Conservation (phyloP, 2,113 vertebrate genomes). For the Monopterus albus region DNA sequence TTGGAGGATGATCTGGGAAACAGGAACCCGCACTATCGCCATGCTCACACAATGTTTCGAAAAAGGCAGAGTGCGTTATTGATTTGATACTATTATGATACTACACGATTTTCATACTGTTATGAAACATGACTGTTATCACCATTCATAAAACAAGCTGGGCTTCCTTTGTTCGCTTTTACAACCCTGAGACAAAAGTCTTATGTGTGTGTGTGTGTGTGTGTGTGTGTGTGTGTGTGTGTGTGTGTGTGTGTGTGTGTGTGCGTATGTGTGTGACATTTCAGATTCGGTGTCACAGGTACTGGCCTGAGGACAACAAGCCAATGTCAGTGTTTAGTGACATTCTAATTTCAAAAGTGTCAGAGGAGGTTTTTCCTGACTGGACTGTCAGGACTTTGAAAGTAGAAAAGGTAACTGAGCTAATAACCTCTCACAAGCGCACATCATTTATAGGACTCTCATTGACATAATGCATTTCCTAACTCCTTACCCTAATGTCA, state of each 20-base stretch:
- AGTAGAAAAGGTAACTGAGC: conserved; percentile 91
- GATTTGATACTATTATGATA: conserved; percentile 30
- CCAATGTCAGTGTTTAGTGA: conserved; percentile 98
- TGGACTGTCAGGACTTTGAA: conserved; percentile 95
- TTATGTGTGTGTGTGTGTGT: conserved; percentile 25
- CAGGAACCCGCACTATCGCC: conserved; percentile 91
- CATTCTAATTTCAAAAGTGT: conserved; percentile 96
- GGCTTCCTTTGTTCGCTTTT: neutral
- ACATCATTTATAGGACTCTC: neutral
- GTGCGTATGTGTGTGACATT: conserved; percentile 45
- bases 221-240: conserved; percentile 13
- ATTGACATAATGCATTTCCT: neutral
- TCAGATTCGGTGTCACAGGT: conserved; percentile 97
- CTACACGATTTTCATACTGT: no score
- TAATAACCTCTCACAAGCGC: neutral
- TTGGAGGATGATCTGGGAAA: conserved; percentile 99
- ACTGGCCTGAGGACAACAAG: conserved; percentile 99
- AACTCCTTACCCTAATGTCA: no score
- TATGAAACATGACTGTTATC: conserved; percentile 15
- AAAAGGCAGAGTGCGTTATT: conserved; percentile 91
- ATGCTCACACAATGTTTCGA: conserved; percentile 98
- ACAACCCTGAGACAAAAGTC: no score
- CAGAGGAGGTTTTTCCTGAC: conserved; percentile 91
- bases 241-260: conserved; percentile 26
- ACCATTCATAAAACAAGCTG: conserved; percentile 14